Evolutionary conservation across 35 echinoderm and acorn worm genomes (phyloP), one percentile per base, ranked within the genome.

Genomic region (Chiridota heheva): DNA sequence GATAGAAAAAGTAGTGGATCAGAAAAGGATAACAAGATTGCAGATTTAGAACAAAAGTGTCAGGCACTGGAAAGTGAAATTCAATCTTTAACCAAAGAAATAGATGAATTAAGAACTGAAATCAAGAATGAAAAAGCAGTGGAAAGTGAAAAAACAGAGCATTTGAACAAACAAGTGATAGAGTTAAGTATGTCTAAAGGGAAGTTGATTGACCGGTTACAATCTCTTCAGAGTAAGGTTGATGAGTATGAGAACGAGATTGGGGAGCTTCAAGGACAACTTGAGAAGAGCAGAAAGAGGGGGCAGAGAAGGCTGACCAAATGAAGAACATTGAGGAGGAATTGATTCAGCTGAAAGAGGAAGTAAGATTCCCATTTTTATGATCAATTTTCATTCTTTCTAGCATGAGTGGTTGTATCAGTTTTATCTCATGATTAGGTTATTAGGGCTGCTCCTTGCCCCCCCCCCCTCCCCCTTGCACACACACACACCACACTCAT

Each of bases 181-280:
- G 90, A 93, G 0, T 37, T 83, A 18, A 81, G 76, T 35, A 81
- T 77, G 36, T 88, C 90, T 15, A 81, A 82, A 51, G 76, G 88
- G 59, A 93, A 93, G 39, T 70, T 88, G 76, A 88, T 93, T 33
- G 75, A 64, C 46, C 74, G 86, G 20, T 41, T 93, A 44, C 90
- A 93, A 41, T 70, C 42, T 8, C 45, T 93, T 4, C 90, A 93
- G 46, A 64, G 58, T 22, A 87, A 87, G 40, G 73, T 87, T 2
- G 84, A 87, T 55, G 84, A 80, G 36, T 77, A 87, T 20, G 66
- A 80, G 33, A n/a, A 63, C 34, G 84, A 87, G 35, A 87, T 80
- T 58, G 73, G 55, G 62, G 73, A 26, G 24, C 18, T 87, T 5
- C 67, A 42, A 42, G 45, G 53, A n/a, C 62, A 63, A 4, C 25